Evolutionary conservation across 1,140 invertebrate species (phyloP).

Genomic region (Pissodes strobi): DNA sequence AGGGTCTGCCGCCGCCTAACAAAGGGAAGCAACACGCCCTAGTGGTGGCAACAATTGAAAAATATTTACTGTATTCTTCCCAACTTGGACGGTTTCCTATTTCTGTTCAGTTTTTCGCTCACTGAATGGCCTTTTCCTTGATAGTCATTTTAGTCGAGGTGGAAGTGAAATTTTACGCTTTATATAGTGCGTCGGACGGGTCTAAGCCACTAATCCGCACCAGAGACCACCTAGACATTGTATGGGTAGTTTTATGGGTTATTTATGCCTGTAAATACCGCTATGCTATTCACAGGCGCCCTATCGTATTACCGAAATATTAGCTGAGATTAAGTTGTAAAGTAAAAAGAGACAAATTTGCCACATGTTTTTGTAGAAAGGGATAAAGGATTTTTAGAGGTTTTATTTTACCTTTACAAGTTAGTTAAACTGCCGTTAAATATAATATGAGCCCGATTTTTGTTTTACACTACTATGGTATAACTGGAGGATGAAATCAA

Average conservation of each 20-base stretch:
- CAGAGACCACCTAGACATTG: slow-evolving; percentile 11
- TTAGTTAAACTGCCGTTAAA: no score
- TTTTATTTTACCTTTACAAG: no score
- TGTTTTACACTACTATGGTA: no score
- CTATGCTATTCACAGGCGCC: slow-evolving; percentile 10
- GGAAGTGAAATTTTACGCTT: slow-evolving; percentile 5
- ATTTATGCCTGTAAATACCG: slow-evolving; percentile 8
- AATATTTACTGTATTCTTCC: slow-evolving; percentile 11
- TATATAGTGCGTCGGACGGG: background rate
- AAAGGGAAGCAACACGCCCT: slow-evolving; percentile 8
- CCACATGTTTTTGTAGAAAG: background rate
- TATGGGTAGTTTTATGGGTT: slow-evolving; percentile 12
- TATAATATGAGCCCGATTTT: no score
- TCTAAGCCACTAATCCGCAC: background rate
- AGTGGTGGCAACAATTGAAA: slow-evolving; percentile 12
- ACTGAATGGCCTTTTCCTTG: background rate
- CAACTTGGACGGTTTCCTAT: no score
- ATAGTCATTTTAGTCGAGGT: background rate
- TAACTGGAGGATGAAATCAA: no score
- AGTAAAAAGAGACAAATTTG: background rate
- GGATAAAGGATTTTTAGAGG: no score
- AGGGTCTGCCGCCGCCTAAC: slow-evolving; percentile 4
- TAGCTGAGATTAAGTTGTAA: slow-evolving; percentile 12
- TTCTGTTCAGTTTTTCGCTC: background rate
- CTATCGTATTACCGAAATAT: slow-evolving; percentile 14